Evolutionary conservation across 2,888 invertebrate species (phyloP).

Genomic region (Serrognathus titanus): DNA sequence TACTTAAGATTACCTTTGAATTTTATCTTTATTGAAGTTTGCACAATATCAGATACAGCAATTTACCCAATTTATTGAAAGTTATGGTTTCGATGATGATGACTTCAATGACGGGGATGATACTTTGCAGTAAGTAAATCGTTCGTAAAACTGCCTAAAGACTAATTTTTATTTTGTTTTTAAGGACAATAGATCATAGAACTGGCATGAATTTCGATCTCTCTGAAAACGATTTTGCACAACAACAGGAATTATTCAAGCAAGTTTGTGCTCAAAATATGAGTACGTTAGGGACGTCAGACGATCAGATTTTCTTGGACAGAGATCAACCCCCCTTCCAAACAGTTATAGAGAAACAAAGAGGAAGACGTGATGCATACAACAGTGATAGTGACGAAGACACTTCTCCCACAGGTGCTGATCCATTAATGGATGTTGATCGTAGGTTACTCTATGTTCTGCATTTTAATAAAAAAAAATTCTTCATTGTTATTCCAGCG

Average conservation of each 20-base stretch:
- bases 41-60: constrained; percentile 62
- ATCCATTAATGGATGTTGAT: constrained; percentile 48
- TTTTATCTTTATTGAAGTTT: constrained; percentile 48
- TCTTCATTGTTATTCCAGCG: constrained; percentile 29
- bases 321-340: constrained; percentile 50
- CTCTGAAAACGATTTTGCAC: constrained; percentile 50
- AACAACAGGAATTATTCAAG: constrained; percentile 58
- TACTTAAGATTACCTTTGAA: background rate
- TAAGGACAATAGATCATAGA: constrained; percentile 41
- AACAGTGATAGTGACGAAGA: constrained; percentile 53
- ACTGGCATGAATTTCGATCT: constrained; percentile 48
- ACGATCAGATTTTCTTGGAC: constrained; percentile 50
- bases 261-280: constrained; percentile 52
- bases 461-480: background rate
- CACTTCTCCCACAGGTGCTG: constrained; percentile 44
- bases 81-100: constrained; percentile 61
- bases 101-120: constrained; percentile 61
- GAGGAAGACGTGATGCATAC: constrained; percentile 42
- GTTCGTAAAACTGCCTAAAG: background rate
- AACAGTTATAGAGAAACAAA: constrained; percentile 50
- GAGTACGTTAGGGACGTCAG: constrained; percentile 44
- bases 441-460: constrained; percentile 41
- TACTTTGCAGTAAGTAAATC: constrained; percentile 50
- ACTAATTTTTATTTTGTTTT: background rate
- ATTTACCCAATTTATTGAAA: constrained; percentile 59